Conservation (phyloP, 1,140 invertebrate genomes). For the Pseudomyrmex gracilis region DNA sequence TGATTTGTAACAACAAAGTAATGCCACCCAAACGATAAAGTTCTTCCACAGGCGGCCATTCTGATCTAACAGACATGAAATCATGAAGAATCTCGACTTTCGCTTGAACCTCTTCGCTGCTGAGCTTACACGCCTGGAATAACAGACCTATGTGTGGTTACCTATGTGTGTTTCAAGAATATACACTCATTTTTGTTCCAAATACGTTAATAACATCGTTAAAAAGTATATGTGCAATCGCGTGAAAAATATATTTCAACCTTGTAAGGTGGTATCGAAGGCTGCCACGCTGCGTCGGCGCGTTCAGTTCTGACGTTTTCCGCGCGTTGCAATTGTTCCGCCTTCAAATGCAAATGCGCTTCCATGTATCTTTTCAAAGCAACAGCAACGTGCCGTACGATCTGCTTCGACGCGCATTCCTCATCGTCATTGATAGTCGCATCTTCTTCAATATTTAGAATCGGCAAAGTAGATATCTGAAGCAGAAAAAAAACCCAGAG, state of each 20-base stretch:
- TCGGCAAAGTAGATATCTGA: constrained; percentile 93
- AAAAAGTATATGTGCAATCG: no score
- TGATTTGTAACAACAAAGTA: constrained; percentile 93
- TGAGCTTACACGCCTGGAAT: constrained; percentile 89
- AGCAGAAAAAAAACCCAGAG: constrained; percentile 51
- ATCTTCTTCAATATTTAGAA: constrained; percentile 90
- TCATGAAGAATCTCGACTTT: constrained; percentile 94
- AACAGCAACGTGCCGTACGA: constrained; percentile 96
- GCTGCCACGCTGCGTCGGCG: constrained; percentile 78
- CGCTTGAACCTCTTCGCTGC: constrained; percentile 92
- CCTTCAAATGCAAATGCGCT: constrained; percentile 94
- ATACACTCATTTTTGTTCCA: background rate
- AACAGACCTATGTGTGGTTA: constrained; percentile 58
- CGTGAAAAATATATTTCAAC: constrained; percentile 76
- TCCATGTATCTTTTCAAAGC: constrained; percentile 97
- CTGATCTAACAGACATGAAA: constrained; percentile 90
- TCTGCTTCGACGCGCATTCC: constrained; percentile 96
- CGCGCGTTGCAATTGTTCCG: constrained; percentile 91
- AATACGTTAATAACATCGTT: background rate
- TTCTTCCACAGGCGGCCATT: constrained; percentile 95
- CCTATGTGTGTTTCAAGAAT: constrained; percentile 16
- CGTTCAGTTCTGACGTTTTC: constrained; percentile 84
- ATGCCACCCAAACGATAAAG: constrained; percentile 94
- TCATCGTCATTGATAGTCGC: constrained; percentile 94
- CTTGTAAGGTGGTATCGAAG: constrained; percentile 88